Evolutionary conservation across 2,888 invertebrate genomes (phyloP), one percentile per base, ranked within the genome.

Genomic region (Trachelus troglodyta): DNA sequence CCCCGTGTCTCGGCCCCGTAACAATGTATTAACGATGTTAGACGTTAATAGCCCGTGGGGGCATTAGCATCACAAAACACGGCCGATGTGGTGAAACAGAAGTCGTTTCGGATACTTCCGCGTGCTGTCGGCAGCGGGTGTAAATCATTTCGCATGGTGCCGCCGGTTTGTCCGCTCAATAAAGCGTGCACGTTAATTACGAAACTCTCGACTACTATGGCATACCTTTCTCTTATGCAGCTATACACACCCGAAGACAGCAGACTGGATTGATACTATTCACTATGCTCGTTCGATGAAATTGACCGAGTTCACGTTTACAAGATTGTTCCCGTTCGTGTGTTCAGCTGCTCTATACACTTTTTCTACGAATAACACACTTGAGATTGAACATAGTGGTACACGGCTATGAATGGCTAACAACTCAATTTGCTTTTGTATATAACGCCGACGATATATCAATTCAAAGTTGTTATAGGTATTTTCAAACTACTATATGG

Each of bases 41-140:
- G 78, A 83, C 81, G 81, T 80, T 81, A 81, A 79, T 75, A 81
- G 78, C 73, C 77, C 79, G 75, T 75, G 77, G 23, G 80, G 80
- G 79, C 78, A 84, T 83, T 83, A 81, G 80, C 83, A 83, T 82
- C 80, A 79, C 81, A 82, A 83, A 84, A 82, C 81, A 82, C 75
- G 74, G 76, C 75, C 69, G 80, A 82, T 78, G 78, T 73, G 81
- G 80, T 82, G 82, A 85, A 84, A 83, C 82, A 85, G 85, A 83
- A 86, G 83, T 82, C 81, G 80, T 76, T 79, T 76, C 75, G 79
- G 80, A 83, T 81, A 80, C 82, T 85, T 85, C 84, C 86, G 85
- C 83, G 79, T 84, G 76, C 77, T 78, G 77, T 75, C 74, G 78
- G 82, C 71, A 71, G 33, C 74, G 35, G 23, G 77, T 34, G 69